Conservation (phyloP, 1,140 invertebrate species). For the Teleogryllus occipitalis region DNA sequence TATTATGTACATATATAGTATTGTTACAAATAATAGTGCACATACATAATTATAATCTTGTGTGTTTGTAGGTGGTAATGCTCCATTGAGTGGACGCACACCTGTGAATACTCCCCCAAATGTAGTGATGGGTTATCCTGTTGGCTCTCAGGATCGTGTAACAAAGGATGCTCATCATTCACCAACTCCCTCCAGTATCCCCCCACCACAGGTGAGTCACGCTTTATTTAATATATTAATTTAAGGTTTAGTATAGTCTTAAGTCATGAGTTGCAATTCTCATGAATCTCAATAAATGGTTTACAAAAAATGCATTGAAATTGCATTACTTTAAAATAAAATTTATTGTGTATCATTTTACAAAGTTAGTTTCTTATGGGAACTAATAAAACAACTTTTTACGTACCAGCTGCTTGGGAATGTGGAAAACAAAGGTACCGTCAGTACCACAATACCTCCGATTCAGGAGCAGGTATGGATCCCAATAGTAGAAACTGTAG, state of each 20-base stretch:
- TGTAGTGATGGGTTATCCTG: conserved; percentile 33
- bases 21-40: not conserved
- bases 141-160: conserved; percentile 23
- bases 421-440: conserved; percentile 28
- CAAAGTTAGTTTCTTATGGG: not conserved
- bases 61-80: conserved; percentile 4
- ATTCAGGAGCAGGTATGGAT: conserved; percentile 29
- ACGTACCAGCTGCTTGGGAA: conserved; percentile 26
- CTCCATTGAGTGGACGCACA: conserved; percentile 13
- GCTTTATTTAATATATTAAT: not conserved
- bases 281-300: too few species aligned
- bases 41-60: not conserved
- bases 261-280: too few species aligned
- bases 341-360: too few species aligned
- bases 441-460: conserved; percentile 25
- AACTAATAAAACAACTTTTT: not conserved
- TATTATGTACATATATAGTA: too few species aligned
- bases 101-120: conserved; percentile 31
- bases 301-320: too few species aligned
- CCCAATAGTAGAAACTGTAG: not conserved
- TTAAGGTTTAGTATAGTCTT: too few species aligned
- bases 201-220: conserved; percentile 13
- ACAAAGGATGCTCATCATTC: conserved; percentile 26
- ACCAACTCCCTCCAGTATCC: conserved; percentile 14
- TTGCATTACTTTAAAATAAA: too few species aligned